phyloP scores from a whole-genome alignment of 1,140 invertebrate genomes.

The Diachasma alloeum region DNA sequence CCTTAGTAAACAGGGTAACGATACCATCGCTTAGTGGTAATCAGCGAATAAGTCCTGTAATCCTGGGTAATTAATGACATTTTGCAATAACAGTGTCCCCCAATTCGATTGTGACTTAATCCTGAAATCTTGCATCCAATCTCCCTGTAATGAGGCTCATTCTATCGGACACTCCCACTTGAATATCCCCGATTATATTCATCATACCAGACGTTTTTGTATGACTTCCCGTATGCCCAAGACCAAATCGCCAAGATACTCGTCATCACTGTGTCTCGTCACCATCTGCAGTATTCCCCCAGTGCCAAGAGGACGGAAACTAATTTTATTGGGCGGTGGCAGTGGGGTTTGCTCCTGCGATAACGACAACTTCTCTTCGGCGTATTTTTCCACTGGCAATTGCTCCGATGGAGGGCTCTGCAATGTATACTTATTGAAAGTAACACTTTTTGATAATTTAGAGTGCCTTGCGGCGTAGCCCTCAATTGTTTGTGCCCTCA shows the following conservation, averaged over 20 bases:
- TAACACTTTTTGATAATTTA: conserved; percentile 88
- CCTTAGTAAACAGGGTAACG: too few relatives aligned
- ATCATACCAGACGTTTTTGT: conserved; percentile 66
- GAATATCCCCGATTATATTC: not conserved
- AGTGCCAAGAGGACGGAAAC: conserved; percentile 60
- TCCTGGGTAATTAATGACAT: too few relatives aligned
- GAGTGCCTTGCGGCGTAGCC: conserved; percentile 87
- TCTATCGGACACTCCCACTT: too few relatives aligned
- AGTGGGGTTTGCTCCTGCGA: conserved; percentile 49
- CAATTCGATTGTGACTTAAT: too few relatives aligned
- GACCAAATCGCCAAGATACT: conserved; percentile 79
- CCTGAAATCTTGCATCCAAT: too few relatives aligned
- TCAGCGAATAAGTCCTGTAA: too few relatives aligned
- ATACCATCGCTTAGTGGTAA: too few relatives aligned
- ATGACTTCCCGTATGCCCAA: conserved; percentile 80
- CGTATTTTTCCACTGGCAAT: conserved; percentile 36
- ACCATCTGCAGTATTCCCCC: conserved; percentile 49
- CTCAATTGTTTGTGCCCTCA: conserved; percentile 82
- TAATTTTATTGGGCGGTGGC: conserved; percentile 60
- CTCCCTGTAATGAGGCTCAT: too few relatives aligned
- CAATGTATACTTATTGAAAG: conserved; percentile 84
- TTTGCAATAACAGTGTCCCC: too few relatives aligned
- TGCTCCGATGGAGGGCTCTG: conserved; percentile 75
- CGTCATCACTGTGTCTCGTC: conserved; percentile 67
- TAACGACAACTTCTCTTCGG: conserved; percentile 38